Percentiles rank a stretch among this genome's conserved stretches.
These are phyloP conservation scores for Chymomyza procnemis DNA, from an alignment of 2,888 invertebrate genomes.

Conservation along the genomic window DNA sequence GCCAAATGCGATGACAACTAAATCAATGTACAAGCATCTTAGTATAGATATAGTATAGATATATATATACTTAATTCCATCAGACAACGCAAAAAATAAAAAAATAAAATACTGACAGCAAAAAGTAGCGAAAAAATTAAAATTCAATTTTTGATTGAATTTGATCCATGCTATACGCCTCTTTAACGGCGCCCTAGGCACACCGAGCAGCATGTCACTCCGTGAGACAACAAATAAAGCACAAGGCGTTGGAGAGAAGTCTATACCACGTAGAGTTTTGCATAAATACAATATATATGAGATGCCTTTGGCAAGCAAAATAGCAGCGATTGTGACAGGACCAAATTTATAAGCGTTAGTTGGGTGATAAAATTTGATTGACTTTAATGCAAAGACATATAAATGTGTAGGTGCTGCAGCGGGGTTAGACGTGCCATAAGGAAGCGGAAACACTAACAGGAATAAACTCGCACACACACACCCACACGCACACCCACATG, in stretches of 20 bases:
- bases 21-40: constrained; percentile 49
- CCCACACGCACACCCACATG: background rate
- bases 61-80: too few relatives aligned
- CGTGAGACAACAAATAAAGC: background rate
- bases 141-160: background rate
- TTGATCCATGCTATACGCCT: background rate
- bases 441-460: background rate
- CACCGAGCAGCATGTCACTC: constrained; percentile 1
- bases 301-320: background rate
- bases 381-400: constrained; percentile 38
- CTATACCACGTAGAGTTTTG: constrained; percentile 5
- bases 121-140: background rate
- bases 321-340: constrained; percentile 43
- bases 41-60: too few relatives aligned
- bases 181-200: too few relatives aligned
- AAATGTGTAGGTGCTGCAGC: background rate
- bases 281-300: constrained; percentile 63
- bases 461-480: background rate
- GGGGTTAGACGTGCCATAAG: background rate
- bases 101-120: background rate
- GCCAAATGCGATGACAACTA: constrained; percentile 48
- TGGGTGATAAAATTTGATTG: constrained; percentile 70
- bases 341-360: constrained; percentile 68
- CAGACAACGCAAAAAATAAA: background rate
- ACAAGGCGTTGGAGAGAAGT: background rate